Evolutionary conservation across 2,797 vertebrate species (phyloP).

Genomic region (Potorous gilbertii): DNA sequence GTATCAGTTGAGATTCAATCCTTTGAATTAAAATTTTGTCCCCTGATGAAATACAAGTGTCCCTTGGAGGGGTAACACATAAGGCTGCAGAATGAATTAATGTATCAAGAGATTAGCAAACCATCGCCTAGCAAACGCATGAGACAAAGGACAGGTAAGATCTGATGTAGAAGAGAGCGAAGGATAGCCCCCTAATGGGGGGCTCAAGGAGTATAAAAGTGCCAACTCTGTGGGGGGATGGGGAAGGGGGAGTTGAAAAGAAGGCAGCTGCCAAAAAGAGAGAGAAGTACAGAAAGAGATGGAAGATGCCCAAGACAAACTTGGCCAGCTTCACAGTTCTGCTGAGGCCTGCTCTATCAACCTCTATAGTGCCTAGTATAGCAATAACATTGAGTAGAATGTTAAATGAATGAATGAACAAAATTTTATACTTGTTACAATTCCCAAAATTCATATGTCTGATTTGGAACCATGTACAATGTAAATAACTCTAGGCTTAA

Average conservation of each 20-base stretch:
- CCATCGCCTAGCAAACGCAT: background rate
- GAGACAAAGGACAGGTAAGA: fast-evolving
- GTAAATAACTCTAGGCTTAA: background rate
- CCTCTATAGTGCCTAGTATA: background rate
- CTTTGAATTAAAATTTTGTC: background rate
- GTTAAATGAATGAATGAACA: fast-evolving
- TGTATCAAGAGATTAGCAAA: fast-evolving
- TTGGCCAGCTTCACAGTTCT: background rate
- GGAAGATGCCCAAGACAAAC: background rate
- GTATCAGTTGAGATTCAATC: too few relatives aligned
- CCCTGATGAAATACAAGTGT: too few relatives aligned
- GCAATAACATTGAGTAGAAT: fast-evolving
- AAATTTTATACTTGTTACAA: background rate
- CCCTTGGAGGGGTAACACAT: background rate
- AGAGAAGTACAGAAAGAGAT: background rate
- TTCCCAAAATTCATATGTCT: background rate
- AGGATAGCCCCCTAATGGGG: too few relatives aligned
- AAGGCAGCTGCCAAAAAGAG: background rate
- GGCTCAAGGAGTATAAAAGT: fast-evolving
- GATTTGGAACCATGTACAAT: fast-evolving
- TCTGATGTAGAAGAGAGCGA: background rate
- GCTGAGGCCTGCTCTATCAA: background rate
- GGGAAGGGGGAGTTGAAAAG: fast-evolving
- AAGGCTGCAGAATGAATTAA: background rate
- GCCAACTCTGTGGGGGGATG: too few relatives aligned